Percentiles rank a stretch among this genome's conserved stretches.
Conservation (phyloP, 2,113 vertebrate species). For the Hypanus sabinus region DNA sequence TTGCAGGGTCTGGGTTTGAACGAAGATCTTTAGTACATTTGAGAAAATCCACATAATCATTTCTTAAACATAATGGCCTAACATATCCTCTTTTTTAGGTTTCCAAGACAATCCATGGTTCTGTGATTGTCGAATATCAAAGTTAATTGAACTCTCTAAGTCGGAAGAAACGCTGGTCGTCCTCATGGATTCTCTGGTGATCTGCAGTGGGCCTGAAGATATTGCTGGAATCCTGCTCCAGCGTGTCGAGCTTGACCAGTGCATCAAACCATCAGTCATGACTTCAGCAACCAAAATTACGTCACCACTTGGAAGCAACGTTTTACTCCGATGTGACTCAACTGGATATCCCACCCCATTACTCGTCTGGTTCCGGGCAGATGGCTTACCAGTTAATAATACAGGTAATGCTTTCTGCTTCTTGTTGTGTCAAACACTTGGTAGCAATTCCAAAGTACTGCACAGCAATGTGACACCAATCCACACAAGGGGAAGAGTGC, state of each 20-base stretch:
- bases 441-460: no score
- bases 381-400: constrained; percentile 64
- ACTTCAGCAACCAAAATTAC: constrained; percentile 89
- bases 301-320: constrained; percentile 77
- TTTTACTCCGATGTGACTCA: constrained; percentile 83
- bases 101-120: constrained; percentile 94
- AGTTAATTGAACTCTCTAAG: constrained; percentile 82
- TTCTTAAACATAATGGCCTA: not conserved
- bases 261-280: constrained; percentile 82
- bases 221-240: constrained; percentile 78
- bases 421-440: no score
- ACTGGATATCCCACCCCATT: constrained; percentile 79
- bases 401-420: constrained; percentile 65
- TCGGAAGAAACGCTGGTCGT: constrained; percentile 59
- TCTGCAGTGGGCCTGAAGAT: constrained; percentile 75
- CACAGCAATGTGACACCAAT: no score
- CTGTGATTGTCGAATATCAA: constrained; percentile 90
- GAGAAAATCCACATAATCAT: not conserved
- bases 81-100: constrained; percentile 54
- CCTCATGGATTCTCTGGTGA: constrained; percentile 73
- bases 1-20: not conserved
- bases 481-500: not conserved
- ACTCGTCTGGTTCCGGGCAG: constrained; percentile 70
- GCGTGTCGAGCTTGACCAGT: constrained; percentile 78
- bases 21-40: no score